Evolutionary conservation across 2,888 invertebrate genomes (phyloP).

Genomic region (Camponotus fellah): DNA sequence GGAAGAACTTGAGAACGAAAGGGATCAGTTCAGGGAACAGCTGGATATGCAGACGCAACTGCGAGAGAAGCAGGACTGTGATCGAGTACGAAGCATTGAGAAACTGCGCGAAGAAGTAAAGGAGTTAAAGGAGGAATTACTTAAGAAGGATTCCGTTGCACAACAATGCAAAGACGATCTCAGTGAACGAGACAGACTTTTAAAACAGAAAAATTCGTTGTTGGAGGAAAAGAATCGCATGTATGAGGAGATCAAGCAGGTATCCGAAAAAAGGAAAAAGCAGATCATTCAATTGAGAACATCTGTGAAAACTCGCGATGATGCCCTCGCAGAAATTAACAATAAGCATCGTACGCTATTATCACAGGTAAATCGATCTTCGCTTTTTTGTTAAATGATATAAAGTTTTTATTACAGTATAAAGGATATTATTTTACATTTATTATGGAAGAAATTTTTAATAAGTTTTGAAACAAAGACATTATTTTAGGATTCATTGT

Average conservation of each 20-base stretch:
- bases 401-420: neutral
- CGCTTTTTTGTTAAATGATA: neutral
- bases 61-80: constrained; percentile 77
- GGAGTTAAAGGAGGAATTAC: constrained; percentile 81
- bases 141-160: constrained; percentile 81
- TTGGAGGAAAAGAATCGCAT: constrained; percentile 80
- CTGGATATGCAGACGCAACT: constrained; percentile 77
- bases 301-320: constrained; percentile 85
- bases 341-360: constrained; percentile 84
- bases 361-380: constrained; percentile 77
- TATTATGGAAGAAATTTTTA: neutral
- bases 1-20: constrained; percentile 82
- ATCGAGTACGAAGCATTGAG: constrained; percentile 79
- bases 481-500: neutral
- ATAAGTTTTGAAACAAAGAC: neutral
- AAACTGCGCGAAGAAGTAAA: constrained; percentile 77
- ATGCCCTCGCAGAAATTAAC: constrained; percentile 86
- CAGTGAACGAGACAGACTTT: constrained; percentile 79
- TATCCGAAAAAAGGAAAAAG: constrained; percentile 86
- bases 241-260: constrained; percentile 79
- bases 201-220: constrained; percentile 79
- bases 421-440: too few relatives aligned
- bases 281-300: constrained; percentile 86
- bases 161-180: constrained; percentile 82
- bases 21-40: constrained; percentile 80